Evolutionary conservation across 2,888 invertebrate species (phyloP), one percentile per base, ranked within the genome.

Genomic region (Hypsopygia costalis): DNA sequence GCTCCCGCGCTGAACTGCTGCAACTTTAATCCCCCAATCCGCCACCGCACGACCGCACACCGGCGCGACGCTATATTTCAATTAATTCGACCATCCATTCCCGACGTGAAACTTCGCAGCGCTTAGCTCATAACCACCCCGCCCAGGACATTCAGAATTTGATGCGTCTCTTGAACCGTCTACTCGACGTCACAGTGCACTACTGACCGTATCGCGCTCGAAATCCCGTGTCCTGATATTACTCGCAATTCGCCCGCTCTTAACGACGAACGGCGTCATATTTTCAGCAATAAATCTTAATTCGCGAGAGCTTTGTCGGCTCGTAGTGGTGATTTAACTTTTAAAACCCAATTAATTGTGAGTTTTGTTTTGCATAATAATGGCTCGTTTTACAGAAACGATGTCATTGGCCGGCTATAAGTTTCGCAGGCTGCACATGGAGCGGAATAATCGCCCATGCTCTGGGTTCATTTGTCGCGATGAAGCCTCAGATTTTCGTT

Each of bases 1-100:
- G 80, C 73, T 76, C 75, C 55, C 70, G 68, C 69, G 70, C 70
- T 67, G 69, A 61, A 59, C 72, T 73, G 69, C 73, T 85, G 77
- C 77, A 86, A 85, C 75, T 85, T 82, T 83, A 83, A 86, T 85
- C 82, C 79, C 69, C 72, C 77, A 72, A 79, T 80, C 71, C 72
- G 73, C 69, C 76, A 61, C 72, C 78, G 77, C 80, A 77, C 77
- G 76, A 72, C 71, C 74, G 78, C 79, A 65, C 75, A 76, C 67
- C 63, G 75, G 67, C 72, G 74, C 79, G 77, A 75, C 75, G 74
- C 76, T 80, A 82, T 87, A 85, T 86, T 85, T 86, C 86, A 83
- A 86, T 86, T 86, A 86, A 83, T 81, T 83, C 78, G 75, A 62
- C 76, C 71, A 80, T 82, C 78, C 72, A 79, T 82, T 81, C 64